Evolutionary conservation across 2,797 vertebrate species (phyloP).

Genomic region (Epinephelus awoara): DNA sequence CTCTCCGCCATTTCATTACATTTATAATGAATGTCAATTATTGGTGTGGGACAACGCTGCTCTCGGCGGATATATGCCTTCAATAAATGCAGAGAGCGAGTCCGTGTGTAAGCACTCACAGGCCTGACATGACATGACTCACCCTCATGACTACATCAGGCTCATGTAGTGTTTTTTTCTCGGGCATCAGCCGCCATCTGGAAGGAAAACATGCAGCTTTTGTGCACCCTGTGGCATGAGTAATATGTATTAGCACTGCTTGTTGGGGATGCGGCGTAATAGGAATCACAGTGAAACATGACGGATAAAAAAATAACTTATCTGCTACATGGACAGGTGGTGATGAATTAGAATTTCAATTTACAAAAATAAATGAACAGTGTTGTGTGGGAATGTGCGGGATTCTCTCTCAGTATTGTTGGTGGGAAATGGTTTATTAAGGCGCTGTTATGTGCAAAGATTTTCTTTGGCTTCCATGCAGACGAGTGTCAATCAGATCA

Average conservation of each 20-base stretch:
- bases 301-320: conserved; percentile 2
- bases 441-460: conserved; percentile 4
- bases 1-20: conserved; percentile 57
- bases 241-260: background rate
- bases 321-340: conserved; percentile 9
- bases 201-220: conserved; percentile 31
- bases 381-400: conserved; percentile 19
- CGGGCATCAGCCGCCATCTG: conserved; percentile 4
- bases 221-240: background rate
- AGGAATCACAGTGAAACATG: conserved; percentile 28
- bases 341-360: conserved; percentile 46
- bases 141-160: background rate
- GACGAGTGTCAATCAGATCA: conserved; percentile 31
- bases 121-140: conserved; percentile 21
- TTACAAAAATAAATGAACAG: conserved; percentile 34
- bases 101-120: background rate
- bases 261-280: background rate
- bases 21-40: conserved; percentile 65
- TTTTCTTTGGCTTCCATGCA: conserved; percentile 4
- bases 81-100: conserved; percentile 32
- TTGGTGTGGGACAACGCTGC: conserved; percentile 3
- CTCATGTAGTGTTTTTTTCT: conserved; percentile 33
- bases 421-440: conserved; percentile 13
- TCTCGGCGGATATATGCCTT: conserved; percentile 41
- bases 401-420: conserved; percentile 14